Conservation (phyloP, 2,797 vertebrate genomes). For the Synanceia verrucosa region DNA sequence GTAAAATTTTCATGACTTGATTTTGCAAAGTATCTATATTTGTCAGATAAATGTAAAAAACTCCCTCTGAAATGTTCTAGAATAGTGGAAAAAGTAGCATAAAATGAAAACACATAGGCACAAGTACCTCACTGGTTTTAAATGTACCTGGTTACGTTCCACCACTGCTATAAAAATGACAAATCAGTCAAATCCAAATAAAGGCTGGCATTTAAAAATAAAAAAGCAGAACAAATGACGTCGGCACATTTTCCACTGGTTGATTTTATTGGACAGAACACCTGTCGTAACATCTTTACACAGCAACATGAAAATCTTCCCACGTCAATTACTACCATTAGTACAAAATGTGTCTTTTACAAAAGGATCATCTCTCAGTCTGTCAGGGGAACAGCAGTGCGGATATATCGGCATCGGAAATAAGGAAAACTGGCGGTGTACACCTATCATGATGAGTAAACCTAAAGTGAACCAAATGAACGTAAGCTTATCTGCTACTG, state of each 20-base stretch:
- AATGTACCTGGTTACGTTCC: not conserved
- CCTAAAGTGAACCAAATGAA: slow-evolving; percentile 34
- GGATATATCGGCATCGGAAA: slow-evolving; percentile 48
- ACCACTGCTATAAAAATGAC: not conserved
- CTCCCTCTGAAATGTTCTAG: not conserved
- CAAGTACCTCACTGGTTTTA: not conserved
- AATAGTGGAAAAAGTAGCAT: not conserved
- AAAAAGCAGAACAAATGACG: not conserved
- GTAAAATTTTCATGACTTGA: too few relatives aligned
- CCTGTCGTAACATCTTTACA: slow-evolving; percentile 53
- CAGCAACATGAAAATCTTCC: slow-evolving; percentile 65
- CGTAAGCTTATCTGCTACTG: slow-evolving; percentile 46
- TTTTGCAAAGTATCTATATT: not conserved
- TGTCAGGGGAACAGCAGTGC: slow-evolving; percentile 63
- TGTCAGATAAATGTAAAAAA: not conserved
- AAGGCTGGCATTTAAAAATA: not conserved
- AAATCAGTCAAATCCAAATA: not conserved
- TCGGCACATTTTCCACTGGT: slow-evolving; percentile 39
- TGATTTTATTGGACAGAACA: slow-evolving; percentile 75
- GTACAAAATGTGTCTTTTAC: slow-evolving; percentile 81
- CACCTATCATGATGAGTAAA: slow-evolving; percentile 48
- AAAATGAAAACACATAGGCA: not conserved
- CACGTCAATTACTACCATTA: slow-evolving; percentile 71
- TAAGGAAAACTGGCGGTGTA: slow-evolving; percentile 31
- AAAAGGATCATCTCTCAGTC: slow-evolving; percentile 66